These are phyloP conservation scores for Solenodon paradoxus DNA, from an alignment of 2,113 vertebrate genomes.

Conservation along the genomic window DNA sequence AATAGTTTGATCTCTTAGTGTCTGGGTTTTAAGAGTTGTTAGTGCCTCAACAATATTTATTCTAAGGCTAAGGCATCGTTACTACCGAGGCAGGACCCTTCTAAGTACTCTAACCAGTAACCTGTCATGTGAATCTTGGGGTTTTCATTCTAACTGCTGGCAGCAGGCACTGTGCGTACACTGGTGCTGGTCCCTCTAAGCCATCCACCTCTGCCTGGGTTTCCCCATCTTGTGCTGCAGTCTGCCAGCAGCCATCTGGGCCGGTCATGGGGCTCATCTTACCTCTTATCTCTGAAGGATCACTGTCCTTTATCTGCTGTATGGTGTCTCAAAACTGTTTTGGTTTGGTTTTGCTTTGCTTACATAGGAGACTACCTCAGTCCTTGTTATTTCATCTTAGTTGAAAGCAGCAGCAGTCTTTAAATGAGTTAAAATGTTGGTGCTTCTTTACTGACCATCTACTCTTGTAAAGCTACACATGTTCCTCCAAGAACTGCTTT, in stretches of 20 bases:
- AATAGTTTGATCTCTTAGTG: not conserved
- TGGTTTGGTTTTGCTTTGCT: not conserved
- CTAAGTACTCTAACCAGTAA: not conserved
- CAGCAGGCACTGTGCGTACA: not conserved
- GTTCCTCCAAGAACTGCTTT: not conserved
- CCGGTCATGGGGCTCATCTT: not conserved
- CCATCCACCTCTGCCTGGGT: not conserved
- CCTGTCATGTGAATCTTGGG: not conserved
- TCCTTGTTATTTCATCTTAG: not conserved
- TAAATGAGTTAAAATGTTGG: not conserved
- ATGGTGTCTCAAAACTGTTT: not conserved
- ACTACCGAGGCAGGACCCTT: not conserved
- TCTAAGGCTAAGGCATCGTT: not conserved
- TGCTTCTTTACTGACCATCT: not conserved
- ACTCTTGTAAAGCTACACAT: not conserved
- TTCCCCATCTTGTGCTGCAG: not conserved
- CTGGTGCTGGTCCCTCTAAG: not conserved
- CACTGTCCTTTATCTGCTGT: not conserved
- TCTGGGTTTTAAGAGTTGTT: not conserved
- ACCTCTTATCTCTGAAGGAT: not conserved
- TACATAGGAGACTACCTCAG: not conserved
- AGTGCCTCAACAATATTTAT: not conserved
- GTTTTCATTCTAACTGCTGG: not conserved
- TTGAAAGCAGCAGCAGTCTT: not conserved
- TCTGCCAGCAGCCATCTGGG: not conserved